Evolutionary conservation across 2,888 invertebrate genomes (phyloP), one percentile per base, ranked within the genome.

Genomic region (Andrena minutula): DNA sequence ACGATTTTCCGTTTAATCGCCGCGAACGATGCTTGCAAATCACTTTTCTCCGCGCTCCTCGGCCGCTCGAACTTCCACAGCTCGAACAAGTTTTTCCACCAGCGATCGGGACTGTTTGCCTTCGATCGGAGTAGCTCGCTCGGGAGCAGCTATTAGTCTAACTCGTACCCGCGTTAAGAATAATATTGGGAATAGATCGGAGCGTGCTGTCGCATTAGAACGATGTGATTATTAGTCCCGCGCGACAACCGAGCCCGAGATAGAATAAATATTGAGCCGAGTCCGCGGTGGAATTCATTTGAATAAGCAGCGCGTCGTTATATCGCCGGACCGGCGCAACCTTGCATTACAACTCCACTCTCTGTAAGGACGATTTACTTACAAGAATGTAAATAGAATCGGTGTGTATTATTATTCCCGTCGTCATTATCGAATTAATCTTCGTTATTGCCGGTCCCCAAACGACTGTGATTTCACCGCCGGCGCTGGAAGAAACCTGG

Each of bases 241-340:
- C 49, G 53, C 84, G 85, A 87, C 85, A 79, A 84, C 75, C 70
- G 81, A n/a, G 56, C 56, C 66, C 61, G 61, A 23, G 82, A 35
- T 64, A 60, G 81, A 20, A 66, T 86, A 83, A 86, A 86, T 81
- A 86, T 73, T 75, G 75, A 63, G 47, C 28, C 72, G 35, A 53
- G 49, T 35, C 60, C 35, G 32, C 47, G 56, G 30, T 70, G 79
- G 58, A 68, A 65, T 82, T 79, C 82, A 75, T 81, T 87, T 82
- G 86, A 84, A 87, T 79, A 86, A 87, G 87, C 76, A 84, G 69
- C 60, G 32, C 72, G 61, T 70, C 53, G 71, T 84, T 86, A 79
- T 78, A 79, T 81, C 71, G 82, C 58, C 61, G 66, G 71, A 53
- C 32, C 69, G 47, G 75, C 68, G 71, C 71, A 76, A 76, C 69